These are phyloP conservation scores for Falco cherrug DNA, from an alignment of 2,797 vertebrate species.

Conservation along the genomic window DNA sequence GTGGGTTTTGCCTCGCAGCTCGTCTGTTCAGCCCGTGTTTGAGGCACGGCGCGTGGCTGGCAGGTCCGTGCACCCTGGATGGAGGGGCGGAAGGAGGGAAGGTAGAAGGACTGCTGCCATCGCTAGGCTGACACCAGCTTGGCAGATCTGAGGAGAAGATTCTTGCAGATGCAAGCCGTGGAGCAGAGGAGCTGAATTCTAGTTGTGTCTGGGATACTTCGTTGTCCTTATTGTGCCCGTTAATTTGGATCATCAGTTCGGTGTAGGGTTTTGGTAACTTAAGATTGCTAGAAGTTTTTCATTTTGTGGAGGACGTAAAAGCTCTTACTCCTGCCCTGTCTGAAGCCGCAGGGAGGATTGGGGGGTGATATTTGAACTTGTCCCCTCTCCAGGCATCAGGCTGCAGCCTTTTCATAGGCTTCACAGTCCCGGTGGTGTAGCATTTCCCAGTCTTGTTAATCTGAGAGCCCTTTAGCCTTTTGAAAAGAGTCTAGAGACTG, in stretches of 20 bases:
- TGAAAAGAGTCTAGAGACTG: neutral
- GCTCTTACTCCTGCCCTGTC: neutral
- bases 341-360: neutral
- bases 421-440: neutral
- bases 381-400: neutral
- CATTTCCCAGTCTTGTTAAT: neutral
- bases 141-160: neutral
- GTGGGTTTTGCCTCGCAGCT: neutral
- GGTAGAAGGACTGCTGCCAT: neutral
- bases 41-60: fast-evolving
- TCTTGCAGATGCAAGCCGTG: neutral
- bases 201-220: neutral
- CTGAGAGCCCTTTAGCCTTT: neutral
- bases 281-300: neutral
- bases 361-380: neutral
- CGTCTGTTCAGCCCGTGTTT: neutral
- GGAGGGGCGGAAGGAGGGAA: neutral
- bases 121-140: neutral
- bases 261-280: neutral
- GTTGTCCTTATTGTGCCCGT: neutral
- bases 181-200: neutral
- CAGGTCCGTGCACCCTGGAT: too few relatives aligned
- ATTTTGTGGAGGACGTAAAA: neutral
- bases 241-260: fast-evolving
- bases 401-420: neutral